Evolutionary conservation across 2,797 vertebrate species (phyloP), one percentile per base, ranked within the genome.

Genomic region (Arctocebus calabarensis): DNA sequence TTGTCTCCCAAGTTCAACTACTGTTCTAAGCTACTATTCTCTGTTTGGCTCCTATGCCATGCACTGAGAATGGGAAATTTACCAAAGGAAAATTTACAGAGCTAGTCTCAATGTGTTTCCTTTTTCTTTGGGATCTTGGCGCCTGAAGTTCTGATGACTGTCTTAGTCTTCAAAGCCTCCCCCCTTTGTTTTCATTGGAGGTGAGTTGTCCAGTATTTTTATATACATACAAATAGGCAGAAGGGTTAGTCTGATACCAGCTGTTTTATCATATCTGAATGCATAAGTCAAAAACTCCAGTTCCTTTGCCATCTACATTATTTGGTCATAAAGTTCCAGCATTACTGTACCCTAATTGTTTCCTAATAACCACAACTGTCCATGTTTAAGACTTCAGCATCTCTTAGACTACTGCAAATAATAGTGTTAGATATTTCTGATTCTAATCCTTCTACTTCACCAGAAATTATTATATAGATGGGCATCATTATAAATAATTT

Each of bases 391-490:
- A 2, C 84, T 25, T 85, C 17, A 57, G n/a, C n/a, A 84, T 61
- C 82, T 88, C 29, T 89, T 55, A 52, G 12, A 87, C 27, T 84
- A 92, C 2, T n/a, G 9, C 68, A 92, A 94, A 96, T 29, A 85
- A 19, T 9, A 90, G 11, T 90, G 84, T 32, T 92, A 55, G 40
- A 68, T 81, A 95, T 48, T 94, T 88, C 68, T 94, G 70, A 90
- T 91, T 95, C 85, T n/a, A 95, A 88, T 5, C 34, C 23, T 81
- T 6, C 37, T 16, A 74, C 14, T 68, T 87, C 66, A 95, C 19
- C n/a, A 71, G 37, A 78, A 87, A 94, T 19, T 88, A 45, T 94
- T 45, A 59, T 55, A 66, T 92, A 83, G 25, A 2, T 84, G 61
- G 37, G 34, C 29, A 95, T 20, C 37, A 77, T 45, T 43, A 96